A percentile compares a stretch with the other conserved stretches of the same genome.
phyloP scores from a whole-genome alignment of 1,140 invertebrate species.

The Apis mellifera region Amel_HAv3.1 CM009946.2:4700501-4701000 shows the following conservation, averaged over 20 bases:
- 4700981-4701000: conserved; percentile 1
- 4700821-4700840: conserved; percentile 40
- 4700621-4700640: background rate
- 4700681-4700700: background rate
- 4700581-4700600: too few relatives aligned
- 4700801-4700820: conserved; percentile 31
- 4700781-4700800: conserved; percentile 25
- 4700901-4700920: background rate
- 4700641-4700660: background rate
- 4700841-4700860: conserved; percentile 29
- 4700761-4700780: conserved; percentile 19
- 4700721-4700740: background rate
- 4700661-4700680: background rate
- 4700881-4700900: conserved; percentile 15
- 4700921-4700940: background rate
- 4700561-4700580: too few relatives aligned
- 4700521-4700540: too few relatives aligned
- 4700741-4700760: background rate
- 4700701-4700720: background rate
- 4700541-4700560: too few relatives aligned
- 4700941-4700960: conserved; percentile 8
- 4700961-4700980: conserved; percentile 18
- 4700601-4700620: background rate
- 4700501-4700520: too few relatives aligned
- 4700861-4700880: conserved; percentile 35